Evolutionary conservation across 2,113 vertebrate genomes (phyloP), one percentile per base, ranked within the genome.

Genomic region (Dinomys branickii): DNA sequence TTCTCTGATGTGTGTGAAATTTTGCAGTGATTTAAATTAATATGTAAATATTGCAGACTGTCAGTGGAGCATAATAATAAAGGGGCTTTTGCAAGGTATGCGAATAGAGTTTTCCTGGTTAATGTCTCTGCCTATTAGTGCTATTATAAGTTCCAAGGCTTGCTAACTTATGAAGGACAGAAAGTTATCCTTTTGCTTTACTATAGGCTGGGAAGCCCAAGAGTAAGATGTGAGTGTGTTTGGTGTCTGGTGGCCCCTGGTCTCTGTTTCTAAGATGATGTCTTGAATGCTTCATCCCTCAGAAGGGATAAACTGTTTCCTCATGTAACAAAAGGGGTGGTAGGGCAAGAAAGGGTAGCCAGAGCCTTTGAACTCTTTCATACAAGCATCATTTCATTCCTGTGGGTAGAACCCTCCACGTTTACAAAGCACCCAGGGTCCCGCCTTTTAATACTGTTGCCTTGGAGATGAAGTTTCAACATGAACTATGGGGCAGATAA

Each of bases 11-110:
- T 19, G 22, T 65, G 65, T 88, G 26, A 77, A 95, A 88, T 41
- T 77, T 9, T 83, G 22, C 35, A 77, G 47, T 63, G 88, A 92
- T 56, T 94, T 90, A 35, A 16, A 33, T 92, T 94, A 67, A 77
- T 93, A 26, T 85, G 17, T 41, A 33, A 73, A 30, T 86, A 73
- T 89, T 91, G 73, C 16, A 83, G 59, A 96, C 90, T 85, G 28
- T 26, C 24, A 73, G 17, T n/a, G 58, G 30, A 69, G 3, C 19
- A 38, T 59, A 81, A 50, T n/a, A 41, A 41, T 82, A 44, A 69
- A 59, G 54, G 22, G 22, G 35, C 24, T 90, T 82, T 44, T 89
- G 82, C 61, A 78, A 8, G 8, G 14, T 13, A 24, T 2, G 50
- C 0, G 89, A 58, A 33, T 80, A 24, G 63, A 81, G 47, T 33